Conservation (phyloP, 2,797 vertebrate genomes). For the Glossophaga mutica region DNA sequence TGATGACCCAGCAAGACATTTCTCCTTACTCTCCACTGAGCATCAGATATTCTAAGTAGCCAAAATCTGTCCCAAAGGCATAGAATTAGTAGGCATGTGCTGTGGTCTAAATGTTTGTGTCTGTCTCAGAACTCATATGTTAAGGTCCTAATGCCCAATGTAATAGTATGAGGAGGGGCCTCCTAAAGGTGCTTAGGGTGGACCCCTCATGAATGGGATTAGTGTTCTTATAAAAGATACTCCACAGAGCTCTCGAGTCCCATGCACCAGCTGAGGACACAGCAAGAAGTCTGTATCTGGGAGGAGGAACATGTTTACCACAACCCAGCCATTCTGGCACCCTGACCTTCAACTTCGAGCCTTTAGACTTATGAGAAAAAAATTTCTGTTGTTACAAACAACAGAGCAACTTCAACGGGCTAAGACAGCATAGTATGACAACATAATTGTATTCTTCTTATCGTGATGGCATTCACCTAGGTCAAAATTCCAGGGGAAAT, state of each 20-base stretch:
- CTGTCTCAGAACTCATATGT: neutral
- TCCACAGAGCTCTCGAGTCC: neutral
- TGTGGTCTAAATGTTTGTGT: neutral
- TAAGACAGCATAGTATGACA: neutral
- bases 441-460: neutral
- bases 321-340: neutral
- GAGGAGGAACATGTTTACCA: neutral
- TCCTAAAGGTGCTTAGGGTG: neutral
- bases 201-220: neutral
- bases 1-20: neutral
- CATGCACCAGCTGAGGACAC: neutral
- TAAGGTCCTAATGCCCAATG: neutral
- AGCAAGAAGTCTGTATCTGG: rapidly evolving
- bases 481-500: neutral
- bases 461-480: neutral
- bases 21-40: rapidly evolving
- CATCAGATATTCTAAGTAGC: neutral
- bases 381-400: neutral
- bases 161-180: neutral
- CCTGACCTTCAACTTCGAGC: neutral
- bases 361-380: neutral
- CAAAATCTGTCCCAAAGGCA: neutral
- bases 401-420: neutral
- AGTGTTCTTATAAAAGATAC: neutral
- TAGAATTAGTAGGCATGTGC: neutral